These are phyloP conservation scores for Acronicta aceris DNA, from an alignment of 2,888 invertebrate genomes.

Conservation along the genomic window DNA sequence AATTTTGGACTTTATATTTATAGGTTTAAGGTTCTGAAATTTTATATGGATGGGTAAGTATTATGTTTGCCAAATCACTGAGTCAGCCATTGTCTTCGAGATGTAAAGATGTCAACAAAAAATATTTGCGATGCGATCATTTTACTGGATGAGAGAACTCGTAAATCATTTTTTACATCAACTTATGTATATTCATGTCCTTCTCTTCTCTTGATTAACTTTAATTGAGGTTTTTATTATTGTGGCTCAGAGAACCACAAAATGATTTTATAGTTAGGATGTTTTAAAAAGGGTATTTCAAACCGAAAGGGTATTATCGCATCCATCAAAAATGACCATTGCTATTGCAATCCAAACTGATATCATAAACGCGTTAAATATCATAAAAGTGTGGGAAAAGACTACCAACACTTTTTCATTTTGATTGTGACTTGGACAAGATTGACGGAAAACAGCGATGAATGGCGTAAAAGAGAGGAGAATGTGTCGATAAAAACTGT, in stretches of 20 bases:
- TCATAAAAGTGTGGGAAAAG: too few relatives aligned
- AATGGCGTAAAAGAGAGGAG: too few relatives aligned
- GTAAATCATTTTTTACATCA: conserved; percentile 33
- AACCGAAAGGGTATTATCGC: too few relatives aligned
- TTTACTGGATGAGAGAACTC: conserved; percentile 38
- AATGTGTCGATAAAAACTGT: too few relatives aligned
- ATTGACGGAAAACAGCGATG: too few relatives aligned
- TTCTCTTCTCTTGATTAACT: conserved; percentile 1
- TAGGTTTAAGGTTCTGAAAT: accelerated
- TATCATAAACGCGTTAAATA: too few relatives aligned
- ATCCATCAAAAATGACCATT: too few relatives aligned
- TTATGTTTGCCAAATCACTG: conserved; percentile 51
- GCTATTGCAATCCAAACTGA: too few relatives aligned
- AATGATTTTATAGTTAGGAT: not conserved
- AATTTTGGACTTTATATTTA: conserved; percentile 18
- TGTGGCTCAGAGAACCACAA: not conserved
- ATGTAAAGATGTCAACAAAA: conserved; percentile 73
- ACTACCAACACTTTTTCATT: too few relatives aligned
- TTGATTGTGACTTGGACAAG: too few relatives aligned
- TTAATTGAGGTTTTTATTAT: conserved; percentile 7
- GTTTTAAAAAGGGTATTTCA: too few relatives aligned
- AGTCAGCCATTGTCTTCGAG: conserved; percentile 72
- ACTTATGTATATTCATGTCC: conserved; percentile 18
- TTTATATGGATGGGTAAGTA: conserved; percentile 1
- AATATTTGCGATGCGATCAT: conserved; percentile 66